A percentile compares a stretch with the other conserved stretches of the same genome.
phyloP scores from a whole-genome alignment of 2,113 vertebrate genomes.

The Eclectus roratus region DNA sequence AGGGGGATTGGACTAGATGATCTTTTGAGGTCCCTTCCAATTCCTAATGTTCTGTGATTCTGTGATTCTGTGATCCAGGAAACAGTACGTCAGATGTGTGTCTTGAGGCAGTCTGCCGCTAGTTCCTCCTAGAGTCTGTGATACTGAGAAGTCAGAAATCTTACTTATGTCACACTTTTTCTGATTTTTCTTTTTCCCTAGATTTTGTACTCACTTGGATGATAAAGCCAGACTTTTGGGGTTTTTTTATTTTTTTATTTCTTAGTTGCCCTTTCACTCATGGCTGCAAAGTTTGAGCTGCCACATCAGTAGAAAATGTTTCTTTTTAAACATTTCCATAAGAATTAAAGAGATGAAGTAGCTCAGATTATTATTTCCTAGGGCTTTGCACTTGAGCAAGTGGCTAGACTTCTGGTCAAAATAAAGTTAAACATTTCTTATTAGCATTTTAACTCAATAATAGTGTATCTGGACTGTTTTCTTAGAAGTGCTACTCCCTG shows the following conservation, averaged over 20 bases:
- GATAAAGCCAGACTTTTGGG: not conserved
- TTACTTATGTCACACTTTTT: not conserved
- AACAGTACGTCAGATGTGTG: not conserved
- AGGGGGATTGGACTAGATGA: too few relatives aligned
- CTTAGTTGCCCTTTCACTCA: not conserved
- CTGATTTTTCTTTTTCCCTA: not conserved
- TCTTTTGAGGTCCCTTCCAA: too few relatives aligned
- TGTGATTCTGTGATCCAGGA: too few relatives aligned
- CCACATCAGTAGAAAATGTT: not conserved
- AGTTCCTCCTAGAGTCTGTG: not conserved
- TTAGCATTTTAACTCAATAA: not conserved
- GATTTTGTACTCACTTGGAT: accelerated
- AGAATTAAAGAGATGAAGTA: not conserved
- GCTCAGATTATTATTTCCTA: not conserved
- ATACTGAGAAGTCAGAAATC: not conserved
- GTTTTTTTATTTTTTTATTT: not conserved
- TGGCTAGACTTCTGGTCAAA: not conserved
- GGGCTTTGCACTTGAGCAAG: not conserved
- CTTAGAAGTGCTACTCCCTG: not conserved
- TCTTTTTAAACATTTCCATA: not conserved
- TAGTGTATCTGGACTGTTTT: not conserved
- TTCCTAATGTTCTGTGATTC: too few relatives aligned
- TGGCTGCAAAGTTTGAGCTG: not conserved
- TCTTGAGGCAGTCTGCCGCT: not conserved
- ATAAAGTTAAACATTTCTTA: not conserved